Evolutionary conservation across 2,797 vertebrate genomes (phyloP).

Genomic region (Gadopsis bispinosus): DNA sequence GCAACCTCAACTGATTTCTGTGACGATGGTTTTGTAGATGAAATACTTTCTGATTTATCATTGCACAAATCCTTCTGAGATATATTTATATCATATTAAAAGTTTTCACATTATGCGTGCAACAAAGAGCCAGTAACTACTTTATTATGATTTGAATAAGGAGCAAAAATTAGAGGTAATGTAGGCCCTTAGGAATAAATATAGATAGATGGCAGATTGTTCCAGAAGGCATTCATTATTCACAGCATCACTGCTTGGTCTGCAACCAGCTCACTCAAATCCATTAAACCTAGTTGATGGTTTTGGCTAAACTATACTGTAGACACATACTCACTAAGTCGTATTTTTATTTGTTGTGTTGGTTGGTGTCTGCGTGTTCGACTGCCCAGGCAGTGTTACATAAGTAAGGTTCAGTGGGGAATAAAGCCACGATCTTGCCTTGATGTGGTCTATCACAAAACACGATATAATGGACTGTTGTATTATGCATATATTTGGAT

Average conservation of each 20-base stretch:
- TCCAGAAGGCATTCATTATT: conserved; percentile 35
- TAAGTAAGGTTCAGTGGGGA: background rate
- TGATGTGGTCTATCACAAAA: background rate
- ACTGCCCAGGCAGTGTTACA: background rate
- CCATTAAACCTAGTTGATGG: conserved; percentile 9
- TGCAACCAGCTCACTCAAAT: conserved; percentile 24
- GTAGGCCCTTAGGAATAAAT: background rate
- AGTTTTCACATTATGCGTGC: conserved; percentile 6
- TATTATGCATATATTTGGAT: conserved; percentile 1
- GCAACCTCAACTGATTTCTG: background rate
- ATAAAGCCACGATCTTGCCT: background rate
- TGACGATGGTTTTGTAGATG: background rate
- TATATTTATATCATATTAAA: conserved; percentile 10
- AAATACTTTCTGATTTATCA: background rate
- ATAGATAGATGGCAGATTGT: conserved; percentile 7
- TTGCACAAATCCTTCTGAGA: background rate
- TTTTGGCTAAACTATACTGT: conserved; percentile 18
- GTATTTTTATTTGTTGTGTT: conserved; percentile 5
- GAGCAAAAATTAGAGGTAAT: conserved; percentile 7
- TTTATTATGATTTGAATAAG: conserved; percentile 18
- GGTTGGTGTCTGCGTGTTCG: conserved; percentile 16
- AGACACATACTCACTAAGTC: conserved; percentile 20
- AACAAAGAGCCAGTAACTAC: background rate
- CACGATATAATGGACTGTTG: background rate
- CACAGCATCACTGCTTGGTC: conserved; percentile 23